Percentiles rank a stretch among this genome's conserved stretches.
Evolutionary conservation across 1,140 invertebrate species (phyloP).

Genomic region (Helicoverpa armigera): DNA sequence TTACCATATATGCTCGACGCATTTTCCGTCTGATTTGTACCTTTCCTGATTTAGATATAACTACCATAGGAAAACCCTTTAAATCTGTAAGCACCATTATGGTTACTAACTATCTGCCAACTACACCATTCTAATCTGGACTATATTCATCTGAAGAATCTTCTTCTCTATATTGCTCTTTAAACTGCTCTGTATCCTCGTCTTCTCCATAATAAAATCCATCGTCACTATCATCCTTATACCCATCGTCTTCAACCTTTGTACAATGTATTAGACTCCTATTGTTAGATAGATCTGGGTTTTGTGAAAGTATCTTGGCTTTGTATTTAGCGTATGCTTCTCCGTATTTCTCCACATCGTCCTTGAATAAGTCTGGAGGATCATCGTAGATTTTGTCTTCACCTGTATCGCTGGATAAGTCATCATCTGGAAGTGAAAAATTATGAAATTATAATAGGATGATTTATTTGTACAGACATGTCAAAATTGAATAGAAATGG

Average conservation of each 20-base stretch:
- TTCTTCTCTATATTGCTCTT: conserved; percentile 70
- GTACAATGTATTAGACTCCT: conserved; percentile 65
- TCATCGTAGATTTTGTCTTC: conserved; percentile 82
- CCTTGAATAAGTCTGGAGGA: conserved; percentile 69
- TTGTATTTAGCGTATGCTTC: conserved; percentile 83
- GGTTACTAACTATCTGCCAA: too few species aligned
- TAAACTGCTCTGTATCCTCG: conserved; percentile 76
- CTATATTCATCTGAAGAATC: conserved; percentile 59
- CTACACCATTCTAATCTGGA: conserved; percentile 63
- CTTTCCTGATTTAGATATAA: too few species aligned
- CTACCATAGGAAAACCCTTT: too few species aligned
- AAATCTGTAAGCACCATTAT: too few species aligned
- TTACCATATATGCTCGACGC: too few species aligned
- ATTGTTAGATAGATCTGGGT: conserved; percentile 59
- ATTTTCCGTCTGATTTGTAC: too few species aligned
- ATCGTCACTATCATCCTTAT: conserved; percentile 81
- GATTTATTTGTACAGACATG: too few species aligned
- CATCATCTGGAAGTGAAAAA: conserved; percentile 70
- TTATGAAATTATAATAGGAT: not conserved
- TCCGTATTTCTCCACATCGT: conserved; percentile 80
- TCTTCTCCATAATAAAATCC: conserved; percentile 82
- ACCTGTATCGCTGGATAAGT: conserved; percentile 85
- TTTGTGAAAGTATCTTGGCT: conserved; percentile 69
- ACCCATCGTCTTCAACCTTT: conserved; percentile 68
- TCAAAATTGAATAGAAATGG: too few species aligned